Evolutionary conservation across 92 coral and sea anemone genomes (phyloP).

Genomic region (Palythoa grandis): DNA sequence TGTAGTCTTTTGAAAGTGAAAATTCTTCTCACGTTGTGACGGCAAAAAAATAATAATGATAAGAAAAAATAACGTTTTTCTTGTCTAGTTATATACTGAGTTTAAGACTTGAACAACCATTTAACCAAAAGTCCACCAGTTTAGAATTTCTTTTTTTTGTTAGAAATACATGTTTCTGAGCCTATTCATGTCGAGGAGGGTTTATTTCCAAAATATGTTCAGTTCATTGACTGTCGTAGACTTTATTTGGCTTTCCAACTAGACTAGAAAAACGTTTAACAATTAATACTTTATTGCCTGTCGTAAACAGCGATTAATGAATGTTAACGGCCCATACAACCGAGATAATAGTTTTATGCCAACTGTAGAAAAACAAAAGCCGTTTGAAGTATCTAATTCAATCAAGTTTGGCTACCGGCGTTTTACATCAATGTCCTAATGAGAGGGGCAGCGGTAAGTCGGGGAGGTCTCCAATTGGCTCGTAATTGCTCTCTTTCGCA

Average conservation of each 20-base stretch:
- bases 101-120: no score
- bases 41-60: no score
- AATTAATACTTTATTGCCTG: conserved; percentile 23
- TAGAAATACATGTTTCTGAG: not conserved
- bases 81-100: no score
- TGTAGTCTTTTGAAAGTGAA: no score
- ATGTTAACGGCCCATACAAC: not conserved
- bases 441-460: not conserved
- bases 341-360: conserved; percentile 13
- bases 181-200: not conserved
- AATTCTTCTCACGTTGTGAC: no score
- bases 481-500: not conserved
- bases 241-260: not conserved
- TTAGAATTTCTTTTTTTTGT: no score
- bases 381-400: conserved; percentile 23
- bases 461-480: conserved; percentile 10
- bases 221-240: not conserved
- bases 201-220: not conserved
- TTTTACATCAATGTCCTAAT: conserved; percentile 1
- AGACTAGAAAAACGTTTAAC: not conserved
- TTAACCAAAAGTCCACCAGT: no score
- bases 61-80: no score
- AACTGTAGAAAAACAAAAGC: conserved; percentile 22
- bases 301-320: conserved; percentile 24
- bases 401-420: conserved; percentile 6